These are phyloP conservation scores for Rhamphomyia laevipes DNA, from an alignment of 2,888 invertebrate genomes.

Conservation along the genomic window DNA sequence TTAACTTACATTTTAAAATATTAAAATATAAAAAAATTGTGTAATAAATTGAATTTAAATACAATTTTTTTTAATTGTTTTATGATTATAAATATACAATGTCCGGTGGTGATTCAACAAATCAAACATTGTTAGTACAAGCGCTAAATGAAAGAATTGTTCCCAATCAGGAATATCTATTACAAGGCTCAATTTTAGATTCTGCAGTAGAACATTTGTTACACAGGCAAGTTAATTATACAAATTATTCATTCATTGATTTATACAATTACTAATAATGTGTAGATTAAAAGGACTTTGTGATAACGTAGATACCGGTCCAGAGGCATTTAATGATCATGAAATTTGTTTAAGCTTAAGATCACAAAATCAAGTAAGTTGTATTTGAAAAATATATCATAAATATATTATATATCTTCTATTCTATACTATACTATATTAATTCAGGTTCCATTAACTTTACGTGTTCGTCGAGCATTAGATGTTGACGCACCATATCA, in stretches of 20 bases:
- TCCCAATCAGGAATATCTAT: constrained; percentile 84
- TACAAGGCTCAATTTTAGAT: constrained; percentile 90
- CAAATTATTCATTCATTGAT: not conserved
- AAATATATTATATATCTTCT: not conserved
- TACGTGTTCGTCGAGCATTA: constrained; percentile 74
- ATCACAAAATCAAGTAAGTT: constrained; percentile 43
- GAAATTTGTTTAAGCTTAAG: constrained; percentile 80
- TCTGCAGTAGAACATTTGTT: constrained; percentile 81
- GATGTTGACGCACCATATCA: constrained; percentile 61
- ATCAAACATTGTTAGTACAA: constrained; percentile 47
- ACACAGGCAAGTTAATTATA: constrained; percentile 45
- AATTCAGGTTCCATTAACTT: constrained; percentile 48
- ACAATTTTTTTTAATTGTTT: too few relatives aligned
- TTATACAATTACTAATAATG: too few relatives aligned
- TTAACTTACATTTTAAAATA: too few relatives aligned
- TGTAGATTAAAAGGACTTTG: constrained; percentile 77
- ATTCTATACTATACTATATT: not conserved
- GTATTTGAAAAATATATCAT: not conserved
- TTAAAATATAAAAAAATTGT: too few relatives aligned
- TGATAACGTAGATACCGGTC: constrained; percentile 82
- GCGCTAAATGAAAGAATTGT: constrained; percentile 76
- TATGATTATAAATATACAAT: too few relatives aligned
- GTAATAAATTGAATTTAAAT: too few relatives aligned
- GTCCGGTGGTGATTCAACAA: not conserved
- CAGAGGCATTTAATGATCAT: constrained; percentile 87